phyloP scores from a whole-genome alignment of 2,888 invertebrate species.

The Galerucella calmariensis region DNA sequence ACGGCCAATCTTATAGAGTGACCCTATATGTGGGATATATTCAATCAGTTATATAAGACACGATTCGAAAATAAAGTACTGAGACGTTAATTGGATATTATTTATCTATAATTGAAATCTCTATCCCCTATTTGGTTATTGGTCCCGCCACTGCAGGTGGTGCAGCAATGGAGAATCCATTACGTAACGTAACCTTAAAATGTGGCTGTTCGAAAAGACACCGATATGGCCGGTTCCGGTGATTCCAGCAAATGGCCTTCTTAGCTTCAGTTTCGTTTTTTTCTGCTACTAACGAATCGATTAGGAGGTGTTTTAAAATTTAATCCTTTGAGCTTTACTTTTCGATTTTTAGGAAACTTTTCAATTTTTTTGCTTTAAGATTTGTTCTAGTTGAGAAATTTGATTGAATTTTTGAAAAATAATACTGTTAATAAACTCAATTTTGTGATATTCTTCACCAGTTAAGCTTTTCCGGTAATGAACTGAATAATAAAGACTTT shows the following conservation, averaged over 20 bases:
- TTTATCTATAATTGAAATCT: not conserved
- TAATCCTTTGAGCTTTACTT: not conserved
- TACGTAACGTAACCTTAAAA: constrained; percentile 32
- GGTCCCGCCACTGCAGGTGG: not conserved
- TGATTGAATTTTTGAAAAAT: not conserved
- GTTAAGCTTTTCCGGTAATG: not conserved
- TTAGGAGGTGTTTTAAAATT: constrained; percentile 5
- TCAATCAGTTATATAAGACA: no score
- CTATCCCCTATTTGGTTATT: not conserved
- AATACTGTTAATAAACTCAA: no score
- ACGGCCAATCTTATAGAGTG: no score
- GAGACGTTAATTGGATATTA: no score
- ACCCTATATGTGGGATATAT: no score
- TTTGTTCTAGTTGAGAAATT: not conserved
- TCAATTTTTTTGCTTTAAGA: not conserved
- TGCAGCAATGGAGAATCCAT: constrained; percentile 29
- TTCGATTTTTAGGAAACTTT: not conserved
- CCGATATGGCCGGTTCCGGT: constrained; percentile 29
- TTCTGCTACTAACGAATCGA: not conserved
- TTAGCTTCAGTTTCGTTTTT: constrained; percentile 19
- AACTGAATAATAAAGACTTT: not conserved
- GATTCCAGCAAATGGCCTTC: constrained; percentile 31
- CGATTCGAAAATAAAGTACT: no score
- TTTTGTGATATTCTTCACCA: not conserved
- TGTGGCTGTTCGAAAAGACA: constrained; percentile 26